A percentile compares a stretch with the other conserved stretches of the same genome.
Conservation (phyloP, 2,797 vertebrate genomes). For the Gymnoscopelus microlampas region DNA sequence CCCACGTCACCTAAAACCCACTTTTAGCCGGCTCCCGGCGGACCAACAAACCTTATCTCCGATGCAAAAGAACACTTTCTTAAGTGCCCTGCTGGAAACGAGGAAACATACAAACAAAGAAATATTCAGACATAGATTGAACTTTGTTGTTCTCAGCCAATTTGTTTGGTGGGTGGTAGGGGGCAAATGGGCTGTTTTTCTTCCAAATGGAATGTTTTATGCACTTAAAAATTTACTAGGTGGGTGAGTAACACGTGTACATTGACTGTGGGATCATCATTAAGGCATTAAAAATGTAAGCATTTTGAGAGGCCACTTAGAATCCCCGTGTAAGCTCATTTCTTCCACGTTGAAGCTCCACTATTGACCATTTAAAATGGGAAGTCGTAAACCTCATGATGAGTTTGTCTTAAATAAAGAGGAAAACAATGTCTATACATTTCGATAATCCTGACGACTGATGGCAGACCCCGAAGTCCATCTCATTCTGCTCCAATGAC, state of each 20-base stretch:
- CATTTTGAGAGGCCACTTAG: conserved; percentile 75
- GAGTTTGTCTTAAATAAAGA: conserved; percentile 64
- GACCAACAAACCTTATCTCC: conserved; percentile 71
- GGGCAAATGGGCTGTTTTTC: conserved; percentile 70
- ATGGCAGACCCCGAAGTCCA: conserved; percentile 49
- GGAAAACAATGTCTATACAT: conserved; percentile 44
- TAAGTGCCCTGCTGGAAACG: conserved; percentile 72
- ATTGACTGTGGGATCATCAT: conserved; percentile 78
- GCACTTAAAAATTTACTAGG: conserved; percentile 77
- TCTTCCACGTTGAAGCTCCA: conserved; percentile 62
- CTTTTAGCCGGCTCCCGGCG: conserved; percentile 71
- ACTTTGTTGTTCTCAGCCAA: conserved; percentile 80
- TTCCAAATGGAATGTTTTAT: conserved; percentile 74
- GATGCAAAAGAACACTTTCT: conserved; percentile 78
- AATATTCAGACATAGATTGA: conserved; percentile 78
- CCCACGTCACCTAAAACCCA: conserved; percentile 76
- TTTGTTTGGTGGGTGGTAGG: conserved; percentile 77
- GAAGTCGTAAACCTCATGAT: conserved; percentile 52
- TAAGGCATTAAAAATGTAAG: conserved; percentile 84
- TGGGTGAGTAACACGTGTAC: conserved; percentile 75
- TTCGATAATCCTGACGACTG: conserved; percentile 33
- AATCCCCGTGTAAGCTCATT: conserved; percentile 63
- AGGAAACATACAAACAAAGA: conserved; percentile 78
- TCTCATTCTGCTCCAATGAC: conserved; percentile 57
- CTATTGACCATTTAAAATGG: conserved; percentile 67